Evolutionary conservation across 1,140 invertebrate species (phyloP), one percentile per base, ranked within the genome.

Genomic region (Aphaenogaster ashmeadi): DNA sequence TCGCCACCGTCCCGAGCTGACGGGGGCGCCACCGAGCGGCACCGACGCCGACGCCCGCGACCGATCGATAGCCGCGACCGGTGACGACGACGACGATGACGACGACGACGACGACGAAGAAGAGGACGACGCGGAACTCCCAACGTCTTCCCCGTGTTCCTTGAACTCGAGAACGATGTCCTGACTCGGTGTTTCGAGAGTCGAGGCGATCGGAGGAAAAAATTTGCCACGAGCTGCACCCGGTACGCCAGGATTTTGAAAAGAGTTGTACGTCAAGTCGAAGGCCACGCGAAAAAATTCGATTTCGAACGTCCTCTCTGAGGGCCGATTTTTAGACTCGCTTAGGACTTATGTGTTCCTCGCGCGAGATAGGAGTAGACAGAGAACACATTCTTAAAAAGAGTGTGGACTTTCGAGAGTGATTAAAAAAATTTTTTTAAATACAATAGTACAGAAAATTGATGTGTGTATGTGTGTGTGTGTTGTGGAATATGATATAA

Each of bases 21-120:
- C 92, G 93, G 88, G 92, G 93, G 94, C 92, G 81, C 92, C 88
- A 87, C 88, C 79, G 78, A 47, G 89, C 84, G 88, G 86, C 75
- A 89, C 79, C 87, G 92, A 94, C 93, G 94, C 92, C 93, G 93
- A 94, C 94, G 94, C 91, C 92, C 93, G 92, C 87, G 74, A 74
- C 90, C 90, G 90, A 90, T 91, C 89, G 89, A 91, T 91, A 91
- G 87, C 81, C 72, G 47, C 89, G 54, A 87, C 89, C 74, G 89
- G 62, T 87, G 81, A 81, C 88, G 88, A 54, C 81, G 86, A 38
- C 56, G 80, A 71, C 41, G 56, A 66, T 72, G 71, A 52, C 36
- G 74, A 56, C 13, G 74, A n/a, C 38, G 62, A 36, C 77, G 83
- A 66, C 60, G 67, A 47, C 52, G 67, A 58, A 6, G 58, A 88